Base-by-base conservation (phyloP, 2,797 vertebrate species). In the Pseudochromis fuscus region DNA sequence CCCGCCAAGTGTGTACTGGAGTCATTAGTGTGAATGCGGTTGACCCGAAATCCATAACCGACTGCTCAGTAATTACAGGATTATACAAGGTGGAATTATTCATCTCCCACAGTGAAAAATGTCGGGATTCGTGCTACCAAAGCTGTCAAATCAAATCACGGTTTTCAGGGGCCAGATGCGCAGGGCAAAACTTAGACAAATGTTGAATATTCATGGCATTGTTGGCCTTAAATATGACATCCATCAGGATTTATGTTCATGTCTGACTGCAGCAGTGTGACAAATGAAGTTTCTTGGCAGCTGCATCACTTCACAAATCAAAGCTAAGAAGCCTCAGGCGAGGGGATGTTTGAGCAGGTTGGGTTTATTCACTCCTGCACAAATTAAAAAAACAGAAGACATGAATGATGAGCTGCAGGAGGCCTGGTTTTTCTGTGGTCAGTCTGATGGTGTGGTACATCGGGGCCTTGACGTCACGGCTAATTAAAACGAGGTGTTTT, bases 211-310 rank as follows among this genome's bases (percentile, higher is more conserved):
- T 84, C 73, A 77, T 44, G 45, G 16, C 4, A 4, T 52, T 49
- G 35, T 67, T 75, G 74, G 83, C 64, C 61, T 63, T 67, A 59
- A 71, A 40, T 63, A 7, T 68, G 78, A 76, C 76, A 67, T 82
- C 70, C 23, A 31, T 72, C 13, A n/a, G 67, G 84, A 88, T 80
- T 86, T 77, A 82, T 74, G 77, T 44, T 72, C 28, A 28, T 7
- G 56, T 70, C 64, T 56, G 76, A 68, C 74, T 77, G 77, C 76
- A 68, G 53, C 72, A 18, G 33, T n/a, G 56, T 80, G 85, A 88
- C 79, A 74, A 74, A 86, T 72, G 69, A 81, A 68, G 55, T 52
- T 72, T 73, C 59, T 67, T 89, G 77, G 82, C 84, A 77, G 77
- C 52, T 13, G 42, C 45, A n/a, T 65, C 71, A 24, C 72, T 68